Percentiles rank a stretch among this genome's conserved stretches.
phyloP scores from a whole-genome alignment of 1,140 invertebrate genomes.

The Xylocopa sonorina region DNA sequence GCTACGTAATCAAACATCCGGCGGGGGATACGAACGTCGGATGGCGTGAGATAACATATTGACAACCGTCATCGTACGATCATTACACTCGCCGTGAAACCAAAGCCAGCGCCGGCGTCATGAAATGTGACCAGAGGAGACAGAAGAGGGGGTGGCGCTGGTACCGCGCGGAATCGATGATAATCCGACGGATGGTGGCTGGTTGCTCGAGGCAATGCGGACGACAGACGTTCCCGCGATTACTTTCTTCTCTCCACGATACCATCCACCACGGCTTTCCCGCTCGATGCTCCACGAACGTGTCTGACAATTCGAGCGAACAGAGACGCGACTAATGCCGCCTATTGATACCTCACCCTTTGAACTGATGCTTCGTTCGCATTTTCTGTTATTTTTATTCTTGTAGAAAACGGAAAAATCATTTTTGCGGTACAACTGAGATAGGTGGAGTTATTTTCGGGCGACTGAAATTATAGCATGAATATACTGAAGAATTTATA shows the following conservation, averaged over 20 bases:
- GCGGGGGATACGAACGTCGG: slow-evolving; percentile 22
- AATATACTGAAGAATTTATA: too few species aligned
- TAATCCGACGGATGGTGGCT: slow-evolving; percentile 21
- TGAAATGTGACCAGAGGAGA: slow-evolving; percentile 12
- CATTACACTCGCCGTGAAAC: slow-evolving; percentile 62
- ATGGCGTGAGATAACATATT: slow-evolving; percentile 45
- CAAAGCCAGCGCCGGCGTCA: slow-evolving; percentile 31
- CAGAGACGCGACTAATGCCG: neutral
- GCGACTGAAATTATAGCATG: neutral
- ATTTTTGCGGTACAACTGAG: too few species aligned
- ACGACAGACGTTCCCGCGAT: slow-evolving; percentile 27
- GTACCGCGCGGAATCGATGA: slow-evolving; percentile 23
- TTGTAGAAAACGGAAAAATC: too few species aligned
- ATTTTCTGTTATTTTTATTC: neutral
- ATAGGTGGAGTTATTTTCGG: neutral
- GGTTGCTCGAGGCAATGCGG: slow-evolving; percentile 17
- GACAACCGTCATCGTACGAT: slow-evolving; percentile 70
- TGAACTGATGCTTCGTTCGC: too few species aligned
- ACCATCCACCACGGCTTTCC: slow-evolving; percentile 4
- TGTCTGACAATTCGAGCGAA: neutral
- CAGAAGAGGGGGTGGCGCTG: slow-evolving; percentile 10
- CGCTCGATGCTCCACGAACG: neutral
- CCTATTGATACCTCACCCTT: neutral
- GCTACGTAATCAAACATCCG: slow-evolving; percentile 70
- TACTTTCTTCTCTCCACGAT: slow-evolving; percentile 26